Evolutionary conservation across 64 coral and sea anemone species (phyloP).

Genomic region (Acropora tenuis): DNA sequence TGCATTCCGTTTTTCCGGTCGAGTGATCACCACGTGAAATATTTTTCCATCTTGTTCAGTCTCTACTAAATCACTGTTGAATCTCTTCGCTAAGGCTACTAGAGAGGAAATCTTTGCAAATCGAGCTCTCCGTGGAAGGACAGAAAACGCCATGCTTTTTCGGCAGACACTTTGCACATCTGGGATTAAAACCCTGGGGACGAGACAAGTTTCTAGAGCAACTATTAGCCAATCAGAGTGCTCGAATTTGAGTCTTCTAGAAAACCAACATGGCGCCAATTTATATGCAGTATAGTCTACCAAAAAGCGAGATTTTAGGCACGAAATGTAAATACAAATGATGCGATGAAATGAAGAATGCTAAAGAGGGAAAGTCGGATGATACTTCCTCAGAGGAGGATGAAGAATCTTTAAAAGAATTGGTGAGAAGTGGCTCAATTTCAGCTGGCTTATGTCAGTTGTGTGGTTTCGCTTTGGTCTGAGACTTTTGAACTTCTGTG

Average conservation of each 20-base stretch:
- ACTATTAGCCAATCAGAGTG: conserved; percentile 72
- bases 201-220: conserved; percentile 62
- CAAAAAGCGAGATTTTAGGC: neutral
- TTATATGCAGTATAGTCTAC: too few relatives aligned
- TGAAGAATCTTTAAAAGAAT: conserved; percentile 74
- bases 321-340: neutral
- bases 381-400: conserved; percentile 56
- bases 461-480: neutral
- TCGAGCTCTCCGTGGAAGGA: neutral
- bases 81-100: conserved; percentile 13
- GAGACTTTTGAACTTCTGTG: neutral
- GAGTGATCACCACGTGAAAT: conserved; percentile 78
- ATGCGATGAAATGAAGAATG: conserved; percentile 55
- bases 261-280: conserved; percentile 34
- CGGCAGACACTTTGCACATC: neutral
- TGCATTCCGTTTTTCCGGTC: conserved; percentile 94
- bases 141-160: conserved; percentile 45
- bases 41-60: conserved; percentile 85
- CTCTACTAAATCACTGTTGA: conserved; percentile 66
- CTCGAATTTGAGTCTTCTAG: conserved; percentile 51
- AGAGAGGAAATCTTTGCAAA: conserved; percentile 26
- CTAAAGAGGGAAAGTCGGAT: conserved; percentile 36
- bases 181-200: neutral
- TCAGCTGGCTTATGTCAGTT: neutral
- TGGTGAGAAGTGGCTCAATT: conserved; percentile 61